Evolutionary conservation across 1,140 invertebrate genomes (phyloP).

Genomic region (roundworm (Caenorhabditis elegans)): DNA sequence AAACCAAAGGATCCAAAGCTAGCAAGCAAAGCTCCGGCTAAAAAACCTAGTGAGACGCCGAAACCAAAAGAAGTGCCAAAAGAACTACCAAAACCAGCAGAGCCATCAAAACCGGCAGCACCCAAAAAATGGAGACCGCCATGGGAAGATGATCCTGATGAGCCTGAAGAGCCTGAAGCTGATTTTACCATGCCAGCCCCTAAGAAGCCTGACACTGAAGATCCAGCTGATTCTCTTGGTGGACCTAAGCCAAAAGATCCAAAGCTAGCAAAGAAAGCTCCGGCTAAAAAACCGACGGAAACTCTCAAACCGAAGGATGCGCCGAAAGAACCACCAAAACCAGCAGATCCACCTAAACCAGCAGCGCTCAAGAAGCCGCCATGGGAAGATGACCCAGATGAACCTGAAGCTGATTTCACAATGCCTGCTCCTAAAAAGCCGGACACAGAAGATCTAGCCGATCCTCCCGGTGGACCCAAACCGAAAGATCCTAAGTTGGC

Average conservation of each 20-base stretch:
- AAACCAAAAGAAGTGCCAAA: background rate
- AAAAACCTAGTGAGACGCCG: background rate
- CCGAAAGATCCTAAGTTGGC: background rate
- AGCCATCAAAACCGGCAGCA: background rate
- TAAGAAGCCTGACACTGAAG: background rate
- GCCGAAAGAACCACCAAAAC: background rate
- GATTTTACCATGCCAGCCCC: conserved; percentile 1
- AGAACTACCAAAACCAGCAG: background rate
- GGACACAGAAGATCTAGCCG: background rate
- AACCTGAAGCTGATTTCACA: background rate
- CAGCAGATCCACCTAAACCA: background rate
- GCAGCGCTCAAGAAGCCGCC: background rate
- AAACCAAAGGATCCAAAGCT: background rate
- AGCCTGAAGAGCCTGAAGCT: background rate
- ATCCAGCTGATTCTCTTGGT: background rate
- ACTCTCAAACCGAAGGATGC: background rate
- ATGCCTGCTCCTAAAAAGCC: background rate
- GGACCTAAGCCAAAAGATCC: background rate
- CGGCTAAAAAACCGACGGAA: background rate
- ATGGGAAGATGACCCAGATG: background rate
- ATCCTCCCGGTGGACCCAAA: background rate
- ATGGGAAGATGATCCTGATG: background rate
- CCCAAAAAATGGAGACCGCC: conserved; percentile 2
- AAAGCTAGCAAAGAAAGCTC: background rate
- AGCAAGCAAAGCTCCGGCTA: background rate